Evolutionary conservation across 2,113 vertebrate genomes (phyloP).

Genomic region (Charina bottae): DNA sequence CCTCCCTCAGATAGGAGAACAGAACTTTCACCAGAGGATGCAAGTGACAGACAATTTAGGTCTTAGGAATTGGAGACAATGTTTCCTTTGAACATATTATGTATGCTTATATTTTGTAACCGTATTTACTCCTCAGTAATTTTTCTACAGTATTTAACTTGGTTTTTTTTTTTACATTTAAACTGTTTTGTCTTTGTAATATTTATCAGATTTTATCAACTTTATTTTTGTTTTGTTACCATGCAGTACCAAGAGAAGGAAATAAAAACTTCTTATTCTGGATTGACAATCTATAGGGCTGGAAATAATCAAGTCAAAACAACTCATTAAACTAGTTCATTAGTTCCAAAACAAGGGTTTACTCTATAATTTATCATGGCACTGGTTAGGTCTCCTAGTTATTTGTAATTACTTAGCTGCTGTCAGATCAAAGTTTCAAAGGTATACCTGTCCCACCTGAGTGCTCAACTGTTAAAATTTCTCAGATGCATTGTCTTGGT

Average conservation of each 20-base stretch:
- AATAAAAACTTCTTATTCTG: slow-evolving; percentile 36
- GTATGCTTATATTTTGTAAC: neutral
- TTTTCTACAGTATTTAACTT: neutral
- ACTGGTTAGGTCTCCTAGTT: neutral
- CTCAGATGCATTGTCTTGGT: neutral
- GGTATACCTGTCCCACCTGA: neutral
- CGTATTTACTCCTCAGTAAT: neutral
- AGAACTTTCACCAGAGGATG: neutral
- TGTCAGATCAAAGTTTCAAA: neutral
- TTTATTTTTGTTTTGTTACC: neutral
- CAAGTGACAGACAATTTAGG: neutral
- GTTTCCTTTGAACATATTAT: neutral
- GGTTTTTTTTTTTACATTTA: neutral
- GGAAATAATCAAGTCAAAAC: slow-evolving; percentile 54
- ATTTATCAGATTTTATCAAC: neutral
- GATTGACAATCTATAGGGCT: slow-evolving; percentile 34
- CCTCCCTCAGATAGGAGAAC: neutral
- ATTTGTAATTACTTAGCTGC: neutral
- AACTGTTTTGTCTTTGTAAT: neutral
- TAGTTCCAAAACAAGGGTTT: slow-evolving; percentile 54
- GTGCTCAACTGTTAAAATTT: neutral
- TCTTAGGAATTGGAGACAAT: neutral
- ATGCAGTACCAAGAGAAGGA: neutral
- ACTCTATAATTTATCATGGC: slow-evolving; percentile 38
- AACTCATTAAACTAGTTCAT: slow-evolving; percentile 59